Evolutionary conservation across 2,113 vertebrate species (phyloP).

Genomic region (Lynx canadensis): DNA sequence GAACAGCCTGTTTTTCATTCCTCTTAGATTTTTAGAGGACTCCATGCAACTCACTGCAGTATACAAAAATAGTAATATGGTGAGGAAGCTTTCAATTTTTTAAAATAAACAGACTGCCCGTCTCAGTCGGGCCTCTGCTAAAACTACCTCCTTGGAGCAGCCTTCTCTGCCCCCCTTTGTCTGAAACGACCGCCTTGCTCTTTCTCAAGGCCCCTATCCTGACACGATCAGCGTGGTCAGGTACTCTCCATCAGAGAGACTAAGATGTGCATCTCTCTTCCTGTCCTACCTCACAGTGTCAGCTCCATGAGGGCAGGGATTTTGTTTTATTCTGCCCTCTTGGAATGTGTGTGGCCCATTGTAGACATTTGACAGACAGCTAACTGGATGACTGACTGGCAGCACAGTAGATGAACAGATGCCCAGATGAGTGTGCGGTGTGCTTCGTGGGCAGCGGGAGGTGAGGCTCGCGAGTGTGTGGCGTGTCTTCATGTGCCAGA

Average conservation of each 20-base stretch:
- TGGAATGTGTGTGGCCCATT: neutral
- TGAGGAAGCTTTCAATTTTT: neutral
- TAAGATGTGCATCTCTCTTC: neutral
- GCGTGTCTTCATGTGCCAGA: accelerated
- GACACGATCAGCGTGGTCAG: accelerated
- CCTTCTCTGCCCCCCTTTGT: neutral
- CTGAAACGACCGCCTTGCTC: neutral
- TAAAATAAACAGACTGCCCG: too few relatives aligned
- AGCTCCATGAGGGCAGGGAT: neutral
- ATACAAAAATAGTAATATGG: neutral
- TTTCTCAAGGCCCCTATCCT: neutral
- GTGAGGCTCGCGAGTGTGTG: accelerated
- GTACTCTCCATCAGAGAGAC: neutral
- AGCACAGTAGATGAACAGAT: neutral
- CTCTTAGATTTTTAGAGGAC: neutral
- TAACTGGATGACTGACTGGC: neutral
- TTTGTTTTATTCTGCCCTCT: neutral
- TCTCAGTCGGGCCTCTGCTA: neutral
- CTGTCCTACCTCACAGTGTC: too few relatives aligned
- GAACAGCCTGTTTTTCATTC: neutral
- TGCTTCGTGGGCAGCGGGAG: neutral
- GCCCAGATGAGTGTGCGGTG: accelerated
- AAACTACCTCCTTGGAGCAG: neutral
- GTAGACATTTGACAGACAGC: neutral
- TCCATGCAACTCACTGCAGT: neutral